Evolutionary conservation across 2,113 vertebrate genomes (phyloP).

Genomic region (Odocoileus hemionus): DNA sequence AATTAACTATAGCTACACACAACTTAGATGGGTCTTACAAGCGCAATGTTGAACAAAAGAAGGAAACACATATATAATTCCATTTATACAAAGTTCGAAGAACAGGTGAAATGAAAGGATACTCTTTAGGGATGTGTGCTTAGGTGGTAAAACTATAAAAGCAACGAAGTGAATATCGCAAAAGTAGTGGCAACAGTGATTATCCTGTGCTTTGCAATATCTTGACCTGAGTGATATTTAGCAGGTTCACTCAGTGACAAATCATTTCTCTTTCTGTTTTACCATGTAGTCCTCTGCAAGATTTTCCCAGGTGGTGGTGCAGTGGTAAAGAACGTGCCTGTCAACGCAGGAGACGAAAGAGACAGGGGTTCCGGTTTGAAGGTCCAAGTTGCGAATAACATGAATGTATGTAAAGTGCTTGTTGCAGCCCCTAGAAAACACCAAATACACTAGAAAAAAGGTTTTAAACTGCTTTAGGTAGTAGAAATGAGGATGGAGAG

Average conservation of each 20-base stretch:
- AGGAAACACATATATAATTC: neutral
- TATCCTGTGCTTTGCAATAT: neutral
- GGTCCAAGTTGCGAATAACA: neutral
- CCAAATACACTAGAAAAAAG: neutral
- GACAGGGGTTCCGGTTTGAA: neutral
- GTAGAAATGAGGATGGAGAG: neutral
- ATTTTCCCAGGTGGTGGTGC: neutral
- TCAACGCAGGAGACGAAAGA: neutral
- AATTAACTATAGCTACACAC: neutral
- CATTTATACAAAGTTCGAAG: neutral
- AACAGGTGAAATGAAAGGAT: neutral
- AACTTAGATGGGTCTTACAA: neutral
- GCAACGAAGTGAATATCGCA: neutral
- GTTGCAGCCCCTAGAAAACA: neutral
- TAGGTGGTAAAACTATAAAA: neutral
- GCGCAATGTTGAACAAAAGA: neutral
- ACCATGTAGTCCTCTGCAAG: neutral
- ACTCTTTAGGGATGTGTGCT: neutral
- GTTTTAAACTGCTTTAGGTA: neutral
- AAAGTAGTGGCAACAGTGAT: neutral
- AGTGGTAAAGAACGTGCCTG: neutral
- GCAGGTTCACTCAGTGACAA: neutral
- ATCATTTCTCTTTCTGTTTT: neutral
- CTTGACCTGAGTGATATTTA: neutral
- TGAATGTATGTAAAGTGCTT: neutral